These are phyloP conservation scores for Poeciliopsis occidentalis DNA, from an alignment of 2,113 vertebrate genomes.

Conservation along the genomic window DNA sequence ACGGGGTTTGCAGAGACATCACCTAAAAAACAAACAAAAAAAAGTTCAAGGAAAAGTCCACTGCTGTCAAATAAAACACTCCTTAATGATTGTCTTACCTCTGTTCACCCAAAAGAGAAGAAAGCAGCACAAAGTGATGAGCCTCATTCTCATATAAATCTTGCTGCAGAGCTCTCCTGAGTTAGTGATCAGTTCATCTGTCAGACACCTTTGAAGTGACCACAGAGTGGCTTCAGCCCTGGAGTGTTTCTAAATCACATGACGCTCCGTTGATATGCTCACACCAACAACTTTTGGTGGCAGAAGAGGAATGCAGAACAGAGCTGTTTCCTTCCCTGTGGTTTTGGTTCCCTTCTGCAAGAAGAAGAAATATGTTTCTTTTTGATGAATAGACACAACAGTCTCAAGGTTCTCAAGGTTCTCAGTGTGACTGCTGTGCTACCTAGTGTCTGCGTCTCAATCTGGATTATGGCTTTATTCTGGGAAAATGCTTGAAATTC, in stretches of 20 bases:
- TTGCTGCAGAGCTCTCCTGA: constrained; percentile 25
- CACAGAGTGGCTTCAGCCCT: constrained; percentile 39
- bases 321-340: constrained; percentile 63
- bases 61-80: neutral
- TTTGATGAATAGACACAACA: constrained; percentile 55
- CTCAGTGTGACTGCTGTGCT: neutral
- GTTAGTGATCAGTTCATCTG: constrained; percentile 24
- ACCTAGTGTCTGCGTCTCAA: neutral
- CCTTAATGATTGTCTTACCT: constrained; percentile 44
- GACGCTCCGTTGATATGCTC: constrained; percentile 52
- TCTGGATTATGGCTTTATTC: neutral
- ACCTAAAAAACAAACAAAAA: constrained; percentile 25
- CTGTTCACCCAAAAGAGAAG: constrained; percentile 43
- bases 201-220: constrained; percentile 26
- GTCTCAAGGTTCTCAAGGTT: constrained; percentile 31
- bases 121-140: neutral
- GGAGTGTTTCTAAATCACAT: constrained; percentile 66
- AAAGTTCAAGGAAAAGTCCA: neutral
- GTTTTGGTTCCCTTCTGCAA: constrained; percentile 73
- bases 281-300: constrained; percentile 63
- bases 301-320: constrained; percentile 55
- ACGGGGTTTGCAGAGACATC: constrained; percentile 17
- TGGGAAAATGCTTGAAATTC: neutral
- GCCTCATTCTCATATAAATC: neutral
- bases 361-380: constrained; percentile 29